Conservation (phyloP, 2,888 invertebrate genomes). For the Melolontha melolontha region DNA sequence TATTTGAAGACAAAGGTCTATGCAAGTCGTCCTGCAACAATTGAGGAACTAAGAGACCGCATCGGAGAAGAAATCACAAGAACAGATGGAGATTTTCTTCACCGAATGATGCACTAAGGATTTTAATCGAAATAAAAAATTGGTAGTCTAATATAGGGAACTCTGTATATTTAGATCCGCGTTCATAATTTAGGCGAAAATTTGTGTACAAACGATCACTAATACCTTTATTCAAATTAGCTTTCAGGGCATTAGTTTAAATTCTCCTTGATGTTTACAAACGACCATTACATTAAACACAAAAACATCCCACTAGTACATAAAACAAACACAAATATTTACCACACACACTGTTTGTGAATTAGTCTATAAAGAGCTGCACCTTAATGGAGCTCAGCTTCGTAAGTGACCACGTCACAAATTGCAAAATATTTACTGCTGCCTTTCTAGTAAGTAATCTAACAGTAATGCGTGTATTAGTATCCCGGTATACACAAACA, state of each 20-base stretch:
- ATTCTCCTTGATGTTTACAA: slow-evolving; percentile 18
- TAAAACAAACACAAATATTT: slow-evolving; percentile 33
- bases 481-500: neutral
- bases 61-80: no score
- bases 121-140: no score
- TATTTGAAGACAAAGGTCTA: no score
- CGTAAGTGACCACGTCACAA: slow-evolving; percentile 10
- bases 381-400: slow-evolving; percentile 25
- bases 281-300: slow-evolving; percentile 27
- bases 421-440: slow-evolving; percentile 30
- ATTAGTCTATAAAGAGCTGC: slow-evolving; percentile 19
- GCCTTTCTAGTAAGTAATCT: slow-evolving; percentile 25
- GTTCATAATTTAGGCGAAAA: no score
- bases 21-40: no score
- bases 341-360: slow-evolving; percentile 15
- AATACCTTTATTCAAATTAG: slow-evolving; percentile 31
- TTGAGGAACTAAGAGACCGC: no score
- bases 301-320: slow-evolving; percentile 25
- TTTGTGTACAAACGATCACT: no score
- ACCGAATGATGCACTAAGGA: no score
- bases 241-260: slow-evolving; percentile 11
- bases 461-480: neutral
- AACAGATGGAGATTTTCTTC: no score
- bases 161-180: no score
- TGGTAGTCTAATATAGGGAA: no score